Evolutionary conservation across 2,888 invertebrate species (phyloP).

Genomic region (Meghimatium bilineatum): DNA sequence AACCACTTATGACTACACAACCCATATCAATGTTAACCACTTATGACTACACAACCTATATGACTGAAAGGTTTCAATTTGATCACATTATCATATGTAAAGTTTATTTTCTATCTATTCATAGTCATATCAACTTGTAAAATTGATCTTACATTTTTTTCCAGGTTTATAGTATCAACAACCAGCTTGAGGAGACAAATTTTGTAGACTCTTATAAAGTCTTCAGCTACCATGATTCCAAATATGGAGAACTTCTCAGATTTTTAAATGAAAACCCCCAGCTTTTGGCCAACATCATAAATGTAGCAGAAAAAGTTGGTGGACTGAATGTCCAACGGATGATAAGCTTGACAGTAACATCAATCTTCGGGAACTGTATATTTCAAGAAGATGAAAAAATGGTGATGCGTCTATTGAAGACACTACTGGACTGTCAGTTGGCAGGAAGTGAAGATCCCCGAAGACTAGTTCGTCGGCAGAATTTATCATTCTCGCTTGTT

Average conservation of each 20-base stretch:
- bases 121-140: not conserved
- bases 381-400: conserved; percentile 85
- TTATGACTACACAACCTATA: too few species aligned
- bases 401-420: conserved; percentile 73
- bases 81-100: too few species aligned
- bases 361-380: conserved; percentile 84
- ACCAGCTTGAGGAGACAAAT: conserved; percentile 80
- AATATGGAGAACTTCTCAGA: conserved; percentile 84
- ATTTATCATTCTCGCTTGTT: conserved; percentile 86
- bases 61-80: too few species aligned
- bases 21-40: too few species aligned
- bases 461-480: conserved; percentile 85
- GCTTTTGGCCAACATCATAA: conserved; percentile 83
- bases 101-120: too few species aligned
- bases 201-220: conserved; percentile 60
- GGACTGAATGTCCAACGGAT: conserved; percentile 56
- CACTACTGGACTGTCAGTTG: conserved; percentile 79
- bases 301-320: conserved; percentile 80
- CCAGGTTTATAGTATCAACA: conserved; percentile 78
- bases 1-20: too few species aligned
- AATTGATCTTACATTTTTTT: not conserved
- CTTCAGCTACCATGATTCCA: conserved; percentile 82
- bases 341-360: conserved; percentile 61
- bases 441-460: conserved; percentile 80
- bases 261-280: conserved; percentile 84